These are phyloP conservation scores for Hippocampus barbouri DNA, from an alignment of 2,113 vertebrate genomes.

Conservation along the genomic window DNA sequence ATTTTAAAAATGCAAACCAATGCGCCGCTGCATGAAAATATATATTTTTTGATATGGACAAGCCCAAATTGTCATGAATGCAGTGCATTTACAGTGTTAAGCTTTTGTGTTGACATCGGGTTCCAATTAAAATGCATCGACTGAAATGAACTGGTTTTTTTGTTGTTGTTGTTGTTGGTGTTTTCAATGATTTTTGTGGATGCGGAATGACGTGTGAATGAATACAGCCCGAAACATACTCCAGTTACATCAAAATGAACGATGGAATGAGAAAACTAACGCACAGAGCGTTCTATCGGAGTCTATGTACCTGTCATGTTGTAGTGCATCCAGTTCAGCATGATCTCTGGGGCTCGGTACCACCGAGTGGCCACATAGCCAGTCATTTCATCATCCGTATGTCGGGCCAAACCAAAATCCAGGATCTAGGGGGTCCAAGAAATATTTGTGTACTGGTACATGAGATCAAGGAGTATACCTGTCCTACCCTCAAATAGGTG, in stretches of 20 bases:
- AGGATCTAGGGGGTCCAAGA: constrained; percentile 79
- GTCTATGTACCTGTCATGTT: constrained; percentile 88
- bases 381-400: constrained; percentile 97
- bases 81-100: neutral
- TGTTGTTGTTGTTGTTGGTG: too few relatives aligned
- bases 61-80: neutral
- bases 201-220: neutral
- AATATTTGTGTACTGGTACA: neutral
- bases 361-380: constrained; percentile 96
- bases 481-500: neutral
- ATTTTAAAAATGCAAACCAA: too few relatives aligned
- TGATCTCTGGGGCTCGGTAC: constrained; percentile 97
- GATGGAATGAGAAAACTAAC: neutral
- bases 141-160: neutral
- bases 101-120: neutral
- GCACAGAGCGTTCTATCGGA: neutral
- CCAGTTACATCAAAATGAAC: neutral
- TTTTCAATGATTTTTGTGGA: neutral
- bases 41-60: neutral
- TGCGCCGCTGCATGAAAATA: too few relatives aligned
- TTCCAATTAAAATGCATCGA: neutral
- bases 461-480: neutral
- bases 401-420: constrained; percentile 94
- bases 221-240: neutral
- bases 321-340: constrained; percentile 99